Evolutionary conservation across 2,797 vertebrate species (phyloP).

Genomic region (Micrastur ruficollis): DNA sequence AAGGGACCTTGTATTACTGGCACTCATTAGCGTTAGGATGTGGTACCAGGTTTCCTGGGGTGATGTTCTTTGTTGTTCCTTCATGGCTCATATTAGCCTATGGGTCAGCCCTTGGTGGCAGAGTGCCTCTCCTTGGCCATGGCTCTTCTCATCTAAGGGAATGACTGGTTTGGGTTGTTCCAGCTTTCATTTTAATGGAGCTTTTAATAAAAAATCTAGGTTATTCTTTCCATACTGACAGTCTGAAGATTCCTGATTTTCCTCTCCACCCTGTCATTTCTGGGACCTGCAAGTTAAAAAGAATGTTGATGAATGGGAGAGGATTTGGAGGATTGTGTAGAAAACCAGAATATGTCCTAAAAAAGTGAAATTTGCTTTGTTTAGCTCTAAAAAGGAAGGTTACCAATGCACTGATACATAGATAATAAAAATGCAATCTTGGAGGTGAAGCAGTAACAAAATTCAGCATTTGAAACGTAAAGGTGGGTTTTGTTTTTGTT

Average conservation of each 20-base stretch:
- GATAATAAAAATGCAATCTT: neutral
- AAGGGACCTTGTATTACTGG: neutral
- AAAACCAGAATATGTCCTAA: neutral
- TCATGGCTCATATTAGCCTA: fast-evolving
- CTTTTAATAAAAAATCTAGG: neutral
- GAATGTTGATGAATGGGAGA: neutral
- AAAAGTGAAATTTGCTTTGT: neutral
- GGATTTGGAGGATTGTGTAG: neutral
- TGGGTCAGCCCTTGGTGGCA: neutral
- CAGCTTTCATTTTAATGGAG: neutral
- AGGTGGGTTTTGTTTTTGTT: neutral
- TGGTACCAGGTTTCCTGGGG: neutral
- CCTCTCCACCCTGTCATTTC: neutral
- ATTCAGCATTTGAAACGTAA: neutral
- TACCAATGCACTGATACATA: neutral
- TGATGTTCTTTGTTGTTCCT: neutral
- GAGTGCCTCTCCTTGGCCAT: neutral
- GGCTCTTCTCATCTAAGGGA: neutral
- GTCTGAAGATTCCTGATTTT: neutral
- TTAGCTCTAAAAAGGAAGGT: neutral
- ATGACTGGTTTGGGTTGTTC: neutral
- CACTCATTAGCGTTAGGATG: neutral
- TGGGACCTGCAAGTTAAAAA: neutral
- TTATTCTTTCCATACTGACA: neutral
- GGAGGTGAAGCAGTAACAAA: neutral